Percentiles rank a stretch among this genome's conserved stretches.
phyloP scores from a whole-genome alignment of 2,797 vertebrate genomes.

The Acropternis orthonyx region DNA sequence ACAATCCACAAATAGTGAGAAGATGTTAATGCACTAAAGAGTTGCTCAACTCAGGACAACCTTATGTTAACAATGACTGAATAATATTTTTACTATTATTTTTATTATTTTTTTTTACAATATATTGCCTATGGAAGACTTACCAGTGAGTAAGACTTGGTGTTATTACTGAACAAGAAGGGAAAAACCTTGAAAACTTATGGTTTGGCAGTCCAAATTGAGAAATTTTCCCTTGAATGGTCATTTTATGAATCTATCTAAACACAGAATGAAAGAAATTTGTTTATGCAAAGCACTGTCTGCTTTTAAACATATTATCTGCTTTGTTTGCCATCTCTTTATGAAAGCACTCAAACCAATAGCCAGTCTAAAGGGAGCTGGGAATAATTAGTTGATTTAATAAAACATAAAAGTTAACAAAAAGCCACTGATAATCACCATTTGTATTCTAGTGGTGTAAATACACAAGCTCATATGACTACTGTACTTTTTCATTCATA shows the following conservation, averaged over 20 bases:
- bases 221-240: not conserved
- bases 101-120: not conserved
- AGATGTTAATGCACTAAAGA: not conserved
- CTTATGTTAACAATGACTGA: not conserved
- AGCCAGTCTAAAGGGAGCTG: not conserved
- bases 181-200: not conserved
- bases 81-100: not conserved
- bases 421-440: not conserved
- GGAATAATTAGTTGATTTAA: not conserved
- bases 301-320: not conserved
- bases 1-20: not conserved
- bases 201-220: not conserved
- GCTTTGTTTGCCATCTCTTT: not conserved
- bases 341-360: not conserved
- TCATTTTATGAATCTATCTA: not conserved
- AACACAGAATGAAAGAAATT: not conserved
- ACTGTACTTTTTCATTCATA: not conserved
- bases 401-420: not conserved
- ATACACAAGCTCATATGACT: not conserved
- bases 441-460: not conserved
- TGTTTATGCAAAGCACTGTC: not conserved
- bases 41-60: not conserved
- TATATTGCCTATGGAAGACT: not conserved
- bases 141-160: not conserved
- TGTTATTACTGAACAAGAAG: not conserved